Evolutionary conservation across 2,888 invertebrate genomes (phyloP), one percentile per base, ranked within the genome.

Genomic region (Microctonus aethiopoides): DNA sequence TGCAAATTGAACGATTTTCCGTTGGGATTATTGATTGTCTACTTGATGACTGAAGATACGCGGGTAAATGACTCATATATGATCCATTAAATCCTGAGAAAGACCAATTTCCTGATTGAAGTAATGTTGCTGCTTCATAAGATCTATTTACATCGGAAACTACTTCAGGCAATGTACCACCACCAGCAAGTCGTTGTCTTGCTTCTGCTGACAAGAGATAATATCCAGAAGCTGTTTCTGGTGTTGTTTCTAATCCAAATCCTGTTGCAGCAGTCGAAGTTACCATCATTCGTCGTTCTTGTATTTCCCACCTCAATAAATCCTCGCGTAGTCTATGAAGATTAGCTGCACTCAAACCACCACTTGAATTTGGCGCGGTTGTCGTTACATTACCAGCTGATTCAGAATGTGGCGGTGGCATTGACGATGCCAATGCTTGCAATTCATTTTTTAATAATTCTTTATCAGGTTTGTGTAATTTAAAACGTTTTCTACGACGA

Each of bases 401-500:
- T 34, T 79, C 77, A 36, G 76, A 72, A 20, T 76, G 60, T 6
- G 77, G 72, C 0, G 86, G 83, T 13, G 84, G 86, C 83, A 86
- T 84, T 52, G 85, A 79, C 32, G 86, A 85, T 2, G 87, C 86
- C 59, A 87, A 75, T 0, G 86, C 86, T 59, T 86, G 86, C 9
- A 86, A 73, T 64, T 86, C 83, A 1, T 84, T 80, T 63, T 89
- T 89, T 64, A 90, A 81, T 68, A 89, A 85, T 77, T 91, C 91
- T 80, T 91, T 91, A 82, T 91, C 91, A 69, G 92, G 92, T 81
- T 93, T 93, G 81, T 92, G 91, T 59, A 95, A 88, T 89, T 95
- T 96, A 88, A 96, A 95, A 5, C 95, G 89, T 85, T 95, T 95
- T 73, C 95, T 88, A 54, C 95, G 89, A 32, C 95, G 88, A 36